These are phyloP conservation scores for Xenotilapia longispinis DNA, from an alignment of 2,113 vertebrate species.

Conservation along the genomic window DNA sequence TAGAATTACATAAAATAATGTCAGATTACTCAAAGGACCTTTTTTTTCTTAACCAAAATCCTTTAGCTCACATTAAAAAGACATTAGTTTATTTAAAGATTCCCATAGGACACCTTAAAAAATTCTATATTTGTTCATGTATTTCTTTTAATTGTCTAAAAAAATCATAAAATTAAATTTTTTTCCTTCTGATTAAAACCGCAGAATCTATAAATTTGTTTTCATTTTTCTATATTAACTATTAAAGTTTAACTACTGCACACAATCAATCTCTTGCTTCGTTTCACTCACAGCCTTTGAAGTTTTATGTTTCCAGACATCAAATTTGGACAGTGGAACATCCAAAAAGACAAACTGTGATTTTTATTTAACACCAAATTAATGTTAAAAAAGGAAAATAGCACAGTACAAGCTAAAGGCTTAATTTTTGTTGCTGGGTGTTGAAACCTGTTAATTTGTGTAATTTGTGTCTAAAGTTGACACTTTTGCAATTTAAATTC, in stretches of 20 bases:
- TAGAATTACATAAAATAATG: not conserved
- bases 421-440: not conserved
- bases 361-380: not conserved
- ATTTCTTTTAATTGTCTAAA: not conserved
- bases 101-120: not conserved
- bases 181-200: rapidly evolving
- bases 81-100: not conserved
- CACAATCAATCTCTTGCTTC: rapidly evolving
- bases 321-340: not conserved
- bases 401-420: rapidly evolving
- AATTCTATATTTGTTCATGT: not conserved
- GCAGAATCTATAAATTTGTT: rapidly evolving
- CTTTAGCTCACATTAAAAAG: not conserved
- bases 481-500: not conserved
- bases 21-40: not conserved
- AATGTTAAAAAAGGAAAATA: not conserved
- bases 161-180: rapidly evolving
- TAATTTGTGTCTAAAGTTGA: not conserved
- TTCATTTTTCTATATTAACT: not conserved
- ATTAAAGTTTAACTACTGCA: not conserved
- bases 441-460: not conserved
- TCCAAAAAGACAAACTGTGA: not conserved
- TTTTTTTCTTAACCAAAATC: not conserved
- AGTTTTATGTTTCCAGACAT: not conserved
- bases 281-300: not conserved